Evolutionary conservation across 2,113 vertebrate species (phyloP).

Genomic region (Anhinga anhinga): DNA sequence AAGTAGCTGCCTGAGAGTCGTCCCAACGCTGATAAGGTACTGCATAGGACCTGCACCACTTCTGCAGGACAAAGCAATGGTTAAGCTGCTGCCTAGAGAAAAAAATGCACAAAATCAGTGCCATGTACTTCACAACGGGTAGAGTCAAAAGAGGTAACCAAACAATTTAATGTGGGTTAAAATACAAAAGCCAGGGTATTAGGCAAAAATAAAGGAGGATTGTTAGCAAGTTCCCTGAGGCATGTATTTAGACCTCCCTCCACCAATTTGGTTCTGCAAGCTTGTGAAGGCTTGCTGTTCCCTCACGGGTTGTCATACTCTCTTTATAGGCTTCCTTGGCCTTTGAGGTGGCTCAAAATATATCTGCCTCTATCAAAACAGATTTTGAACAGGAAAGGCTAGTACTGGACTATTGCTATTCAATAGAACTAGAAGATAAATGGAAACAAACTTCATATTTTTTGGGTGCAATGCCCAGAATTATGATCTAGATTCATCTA

Average conservation of each 20-base stretch:
- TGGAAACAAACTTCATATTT: background rate
- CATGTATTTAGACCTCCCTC: background rate
- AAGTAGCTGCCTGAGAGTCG: background rate
- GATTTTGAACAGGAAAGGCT: background rate
- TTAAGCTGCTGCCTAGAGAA: background rate
- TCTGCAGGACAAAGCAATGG: background rate
- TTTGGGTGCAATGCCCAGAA: background rate
- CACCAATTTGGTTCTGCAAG: background rate
- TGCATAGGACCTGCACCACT: background rate
- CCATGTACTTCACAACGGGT: background rate
- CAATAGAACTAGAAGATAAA: background rate
- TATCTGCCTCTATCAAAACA: background rate
- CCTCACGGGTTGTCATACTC: background rate
- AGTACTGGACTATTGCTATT: background rate
- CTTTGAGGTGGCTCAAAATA: background rate
- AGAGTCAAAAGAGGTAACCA: background rate
- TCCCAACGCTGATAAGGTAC: background rate
- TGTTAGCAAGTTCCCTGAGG: background rate
- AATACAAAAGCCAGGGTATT: background rate
- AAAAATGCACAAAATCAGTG: background rate
- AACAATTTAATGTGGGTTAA: background rate
- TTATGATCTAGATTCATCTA: constrained; percentile 13
- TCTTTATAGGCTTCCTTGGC: background rate
- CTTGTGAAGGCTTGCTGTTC: background rate
- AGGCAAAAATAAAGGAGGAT: background rate